Conservation (phyloP, 2,797 vertebrate species). For the Muscicapa comitata region DNA sequence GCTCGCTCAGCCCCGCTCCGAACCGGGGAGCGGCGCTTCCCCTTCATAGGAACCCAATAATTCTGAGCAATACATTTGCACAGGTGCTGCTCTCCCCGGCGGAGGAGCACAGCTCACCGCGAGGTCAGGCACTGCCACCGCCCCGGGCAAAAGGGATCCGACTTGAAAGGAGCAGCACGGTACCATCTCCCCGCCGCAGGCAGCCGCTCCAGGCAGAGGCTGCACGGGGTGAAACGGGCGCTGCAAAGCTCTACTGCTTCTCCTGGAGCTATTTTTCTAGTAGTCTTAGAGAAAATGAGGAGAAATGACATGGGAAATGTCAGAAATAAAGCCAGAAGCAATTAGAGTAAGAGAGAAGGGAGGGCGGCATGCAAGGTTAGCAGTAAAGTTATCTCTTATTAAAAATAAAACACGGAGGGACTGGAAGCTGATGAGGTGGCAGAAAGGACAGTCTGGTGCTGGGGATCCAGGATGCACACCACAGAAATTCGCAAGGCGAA, state of each 20-base stretch:
- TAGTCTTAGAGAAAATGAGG: constrained; percentile 53
- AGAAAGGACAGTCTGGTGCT: neutral
- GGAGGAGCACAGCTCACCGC: neutral
- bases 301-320: constrained; percentile 66
- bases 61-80: rapidly evolving
- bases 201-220: neutral
- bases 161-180: neutral
- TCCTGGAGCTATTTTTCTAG: constrained; percentile 43
- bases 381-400: constrained; percentile 51
- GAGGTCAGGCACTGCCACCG: neutral
- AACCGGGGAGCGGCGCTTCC: rapidly evolving
- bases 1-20: neutral
- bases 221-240: neutral
- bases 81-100: neutral
- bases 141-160: neutral
- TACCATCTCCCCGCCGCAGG: neutral
- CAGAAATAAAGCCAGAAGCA: constrained; percentile 66
- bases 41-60: rapidly evolving
- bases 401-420: constrained; percentile 31
- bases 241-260: neutral
- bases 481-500: neutral
- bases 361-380: constrained; percentile 52
- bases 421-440: constrained; percentile 13
- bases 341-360: constrained; percentile 44
- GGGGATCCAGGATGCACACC: neutral